Conservation (phyloP, 2,888 invertebrate genomes). For the Osmoderma eremita region DNA sequence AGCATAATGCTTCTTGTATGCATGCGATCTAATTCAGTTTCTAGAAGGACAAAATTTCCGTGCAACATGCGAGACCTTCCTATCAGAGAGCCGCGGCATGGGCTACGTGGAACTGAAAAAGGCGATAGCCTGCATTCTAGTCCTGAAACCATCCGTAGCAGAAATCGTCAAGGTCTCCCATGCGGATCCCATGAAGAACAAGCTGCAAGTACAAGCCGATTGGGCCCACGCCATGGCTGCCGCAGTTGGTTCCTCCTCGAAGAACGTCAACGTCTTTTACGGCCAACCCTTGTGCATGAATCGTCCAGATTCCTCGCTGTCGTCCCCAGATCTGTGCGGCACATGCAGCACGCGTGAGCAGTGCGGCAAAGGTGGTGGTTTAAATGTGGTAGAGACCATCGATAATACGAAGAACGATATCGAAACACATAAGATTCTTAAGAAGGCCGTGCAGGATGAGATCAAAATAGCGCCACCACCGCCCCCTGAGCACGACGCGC, state of each 20-base stretch:
- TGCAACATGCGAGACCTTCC: conserved; percentile 41
- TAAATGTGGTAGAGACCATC: conserved; percentile 7
- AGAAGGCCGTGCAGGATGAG: conserved; percentile 14
- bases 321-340: neutral
- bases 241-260: neutral
- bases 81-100: conserved; percentile 39
- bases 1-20: too few species aligned
- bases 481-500: neutral
- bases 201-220: conserved; percentile 24
- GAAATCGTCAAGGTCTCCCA: conserved; percentile 38
- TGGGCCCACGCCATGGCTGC: neutral
- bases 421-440: conserved; percentile 11
- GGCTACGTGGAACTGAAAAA: conserved; percentile 32
- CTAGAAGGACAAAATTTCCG: conserved; percentile 46
- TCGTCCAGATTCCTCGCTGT: neutral
- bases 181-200: conserved; percentile 24
- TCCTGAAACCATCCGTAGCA: conserved; percentile 35
- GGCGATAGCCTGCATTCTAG: conserved; percentile 37
- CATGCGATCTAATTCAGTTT: conserved; percentile 31
- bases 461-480: conserved; percentile 4
- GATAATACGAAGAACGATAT: conserved; percentile 24
- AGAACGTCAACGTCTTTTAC: conserved; percentile 1
- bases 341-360: neutral
- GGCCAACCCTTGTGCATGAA: conserved; percentile 20
- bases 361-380: conserved; percentile 3